These are phyloP conservation scores for Stramonita haemastoma DNA, from an alignment of 2,888 invertebrate genomes.

Conservation along the genomic window DNA sequence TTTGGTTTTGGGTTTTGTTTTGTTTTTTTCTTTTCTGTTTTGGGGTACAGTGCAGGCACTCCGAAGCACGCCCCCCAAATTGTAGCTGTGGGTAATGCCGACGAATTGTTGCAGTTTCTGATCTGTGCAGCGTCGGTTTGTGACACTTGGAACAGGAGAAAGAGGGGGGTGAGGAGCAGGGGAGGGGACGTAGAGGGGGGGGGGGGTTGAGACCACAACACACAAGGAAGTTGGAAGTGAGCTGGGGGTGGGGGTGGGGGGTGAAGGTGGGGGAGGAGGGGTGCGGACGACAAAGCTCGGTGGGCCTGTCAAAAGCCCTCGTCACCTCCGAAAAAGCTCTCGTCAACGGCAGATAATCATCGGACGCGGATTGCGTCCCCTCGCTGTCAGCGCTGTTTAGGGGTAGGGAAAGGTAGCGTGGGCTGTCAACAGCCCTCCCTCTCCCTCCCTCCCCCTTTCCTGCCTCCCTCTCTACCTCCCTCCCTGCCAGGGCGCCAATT, in stretches of 20 bases:
- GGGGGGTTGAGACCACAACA: background rate
- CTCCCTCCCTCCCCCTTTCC: no score
- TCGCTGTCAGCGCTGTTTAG: background rate
- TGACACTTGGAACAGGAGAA: constrained; percentile 16
- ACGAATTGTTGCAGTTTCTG: constrained; percentile 11
- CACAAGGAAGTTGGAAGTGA: background rate
- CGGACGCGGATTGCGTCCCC: constrained; percentile 31
- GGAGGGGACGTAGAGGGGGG: background rate
- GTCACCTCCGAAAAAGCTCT: constrained; percentile 22
- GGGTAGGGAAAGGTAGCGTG: background rate
- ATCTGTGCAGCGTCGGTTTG: background rate
- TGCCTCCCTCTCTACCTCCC: no score
- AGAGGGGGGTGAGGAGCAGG: background rate
- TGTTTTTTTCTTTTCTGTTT: background rate
- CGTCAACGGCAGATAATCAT: constrained; percentile 29
- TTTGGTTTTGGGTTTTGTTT: background rate
- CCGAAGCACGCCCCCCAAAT: background rate
- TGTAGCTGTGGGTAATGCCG: constrained; percentile 14
- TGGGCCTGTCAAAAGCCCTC: constrained; percentile 14
- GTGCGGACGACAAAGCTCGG: constrained; percentile 15
- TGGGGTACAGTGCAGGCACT: background rate
- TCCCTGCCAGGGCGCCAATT: background rate
- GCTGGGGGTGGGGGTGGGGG: background rate
- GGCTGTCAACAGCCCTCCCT: background rate
- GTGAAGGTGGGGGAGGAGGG: background rate